Base-by-base conservation (phyloP, 2,113 vertebrate species). In the Turnix velox region DNA sequence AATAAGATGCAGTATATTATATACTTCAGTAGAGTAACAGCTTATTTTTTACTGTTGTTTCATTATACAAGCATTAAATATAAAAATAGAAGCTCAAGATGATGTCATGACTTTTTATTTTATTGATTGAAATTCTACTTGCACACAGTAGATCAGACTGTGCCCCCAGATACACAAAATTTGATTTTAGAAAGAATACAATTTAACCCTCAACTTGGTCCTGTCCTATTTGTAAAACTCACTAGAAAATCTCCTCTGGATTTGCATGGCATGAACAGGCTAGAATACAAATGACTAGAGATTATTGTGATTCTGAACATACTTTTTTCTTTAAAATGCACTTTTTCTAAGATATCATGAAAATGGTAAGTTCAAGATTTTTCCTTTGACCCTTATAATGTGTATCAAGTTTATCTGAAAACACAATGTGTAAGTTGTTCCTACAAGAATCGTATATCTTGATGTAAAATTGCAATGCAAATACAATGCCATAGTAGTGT, bases 21-120 rank as follows among this genome's bases (percentile, higher is more conserved):
- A 33, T 59, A 80, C n/a, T 79, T 66, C 55, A 73, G 40, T 35
- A 79, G 80, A 40, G 43, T n/a, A 81, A 28, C 13, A n/a, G 17
- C 45, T 10, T 48, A 46, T 88, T 84, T 86, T 40, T 88, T 48
- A n/a, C 63, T 67, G 76, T 10, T 1, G 4, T 59, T 87, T 79
- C 51, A 76, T 48, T 90, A 91, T 59, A 55, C 73, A 84, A 88
- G 40, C 13, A 51, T 84, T 88, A 87, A 40, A 82, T 37, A 8
- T 78, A 84, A 85, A 93, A 81, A 57, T 3, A 31, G 35, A 92
- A 84, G 87, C 48, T 78, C 48, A 90, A 73, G 25, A 48, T 68
- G 43, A 45, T 31, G 24, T 28, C 7, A 55, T 33, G 52, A 24
- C 3, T 55, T 87, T 81, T 67, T 72, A 59, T 59, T 93, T 91